phyloP scores from a whole-genome alignment of 2,797 vertebrate species.

The Crocidura indochinensis region DNA sequence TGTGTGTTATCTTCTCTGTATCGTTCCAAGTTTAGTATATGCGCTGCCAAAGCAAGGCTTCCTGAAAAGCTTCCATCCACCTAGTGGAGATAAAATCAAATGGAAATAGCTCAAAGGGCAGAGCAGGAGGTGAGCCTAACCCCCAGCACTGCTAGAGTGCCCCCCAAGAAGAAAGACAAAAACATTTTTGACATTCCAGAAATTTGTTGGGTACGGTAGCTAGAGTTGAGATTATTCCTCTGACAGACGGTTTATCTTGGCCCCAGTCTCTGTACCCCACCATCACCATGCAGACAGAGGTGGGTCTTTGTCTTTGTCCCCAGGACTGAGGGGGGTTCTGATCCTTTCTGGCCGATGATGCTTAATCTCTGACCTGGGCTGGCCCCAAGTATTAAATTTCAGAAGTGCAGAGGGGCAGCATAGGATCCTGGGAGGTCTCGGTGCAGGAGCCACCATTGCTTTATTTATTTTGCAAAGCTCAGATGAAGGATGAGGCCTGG shows the following conservation, averaged over 20 bases:
- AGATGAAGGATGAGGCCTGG: not conserved
- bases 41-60: not conserved
- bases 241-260: not conserved
- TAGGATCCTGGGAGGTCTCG: not conserved
- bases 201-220: no score
- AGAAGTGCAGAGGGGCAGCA: not conserved
- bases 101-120: no score
- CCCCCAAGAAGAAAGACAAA: not conserved
- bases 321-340: accelerated
- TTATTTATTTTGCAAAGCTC: constrained; percentile 59
- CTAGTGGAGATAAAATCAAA: no score
- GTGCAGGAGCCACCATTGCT: not conserved
- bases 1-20: no score
- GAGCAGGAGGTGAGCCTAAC: no score
- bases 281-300: not conserved
- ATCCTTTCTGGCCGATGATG: no score
- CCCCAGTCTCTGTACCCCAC: not conserved
- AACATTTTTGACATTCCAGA: not conserved
- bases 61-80: not conserved
- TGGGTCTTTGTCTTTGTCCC: not conserved
- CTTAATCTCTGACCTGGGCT: not conserved
- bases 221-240: not conserved
- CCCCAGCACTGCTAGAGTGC: no score
- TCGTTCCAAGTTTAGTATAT: no score
- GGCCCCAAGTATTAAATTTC: constrained; percentile 22